A percentile compares a stretch with the other conserved stretches of the same genome.
These are phyloP conservation scores for Amblyraja radiata DNA, from an alignment of 2,797 vertebrate genomes.

Conservation along the genomic window DNA sequence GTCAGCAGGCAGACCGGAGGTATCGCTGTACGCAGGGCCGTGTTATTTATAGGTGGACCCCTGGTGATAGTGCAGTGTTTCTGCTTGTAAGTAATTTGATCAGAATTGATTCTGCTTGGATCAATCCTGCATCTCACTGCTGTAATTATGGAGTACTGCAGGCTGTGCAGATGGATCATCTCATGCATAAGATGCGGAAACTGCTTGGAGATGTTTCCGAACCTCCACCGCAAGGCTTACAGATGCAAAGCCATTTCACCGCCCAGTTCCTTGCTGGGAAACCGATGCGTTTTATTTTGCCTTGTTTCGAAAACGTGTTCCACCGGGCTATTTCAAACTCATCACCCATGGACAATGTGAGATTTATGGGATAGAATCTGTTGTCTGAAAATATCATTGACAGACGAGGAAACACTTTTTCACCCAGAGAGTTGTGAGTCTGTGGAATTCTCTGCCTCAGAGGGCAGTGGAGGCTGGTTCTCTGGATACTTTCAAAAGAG, in stretches of 20 bases:
- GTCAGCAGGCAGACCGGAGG: background rate
- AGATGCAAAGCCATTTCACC: background rate
- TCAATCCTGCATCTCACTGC: constrained; percentile 37
- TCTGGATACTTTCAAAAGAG: no score
- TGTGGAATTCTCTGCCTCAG: no score
- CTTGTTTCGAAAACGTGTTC: background rate
- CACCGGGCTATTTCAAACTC: background rate
- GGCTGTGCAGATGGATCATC: constrained; percentile 11
- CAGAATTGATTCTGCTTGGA: constrained; percentile 38
- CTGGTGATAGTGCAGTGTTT: constrained; percentile 19
- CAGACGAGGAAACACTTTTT: background rate
- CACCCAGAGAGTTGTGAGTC: background rate
- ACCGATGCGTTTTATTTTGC: no score
- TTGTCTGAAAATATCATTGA: background rate
- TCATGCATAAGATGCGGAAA: background rate
- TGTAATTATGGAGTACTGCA: constrained; percentile 39
- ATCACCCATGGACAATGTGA: background rate
- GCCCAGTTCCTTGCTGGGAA: background rate
- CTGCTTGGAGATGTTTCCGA: background rate
- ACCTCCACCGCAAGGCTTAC: background rate
- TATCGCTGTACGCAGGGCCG: background rate
- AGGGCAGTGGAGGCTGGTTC: no score
- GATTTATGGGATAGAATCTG: background rate
- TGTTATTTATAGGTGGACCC: constrained; percentile 28
- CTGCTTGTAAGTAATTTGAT: constrained; percentile 38